These are phyloP conservation scores for Leptonema lineaticorne DNA, from an alignment of 1,140 invertebrate genomes.

Conservation along the genomic window DNA sequence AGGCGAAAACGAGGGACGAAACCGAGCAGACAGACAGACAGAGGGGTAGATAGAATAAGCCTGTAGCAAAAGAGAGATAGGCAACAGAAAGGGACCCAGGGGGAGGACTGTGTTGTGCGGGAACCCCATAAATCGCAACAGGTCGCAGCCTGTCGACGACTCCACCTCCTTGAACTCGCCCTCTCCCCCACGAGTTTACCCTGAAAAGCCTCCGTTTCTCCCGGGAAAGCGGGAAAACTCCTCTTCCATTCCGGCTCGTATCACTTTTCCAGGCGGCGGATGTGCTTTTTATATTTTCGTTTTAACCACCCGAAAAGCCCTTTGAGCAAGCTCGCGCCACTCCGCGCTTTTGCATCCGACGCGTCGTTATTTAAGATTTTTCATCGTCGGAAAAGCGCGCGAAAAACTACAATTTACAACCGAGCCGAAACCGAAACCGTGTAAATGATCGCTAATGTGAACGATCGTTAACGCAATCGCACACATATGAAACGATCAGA, in stretches of 20 bases:
- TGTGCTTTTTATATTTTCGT: constrained; percentile 22
- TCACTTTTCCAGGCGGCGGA: constrained; percentile 11
- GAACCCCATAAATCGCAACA: constrained; percentile 24
- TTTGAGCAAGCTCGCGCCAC: not conserved
- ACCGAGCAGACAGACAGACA: no score
- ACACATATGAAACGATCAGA: not conserved
- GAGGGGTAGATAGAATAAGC: no score
- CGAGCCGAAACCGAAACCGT: not conserved
- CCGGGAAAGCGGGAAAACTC: not conserved
- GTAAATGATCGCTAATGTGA: not conserved
- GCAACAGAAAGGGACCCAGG: no score
- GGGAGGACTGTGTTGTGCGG: constrained; percentile 1
- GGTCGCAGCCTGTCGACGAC: constrained; percentile 19
- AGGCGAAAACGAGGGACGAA: not conserved
- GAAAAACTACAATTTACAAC: not conserved
- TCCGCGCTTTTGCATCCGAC: not conserved
- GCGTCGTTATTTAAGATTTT: constrained; percentile 11
- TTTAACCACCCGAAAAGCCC: not conserved
- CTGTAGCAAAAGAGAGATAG: no score
- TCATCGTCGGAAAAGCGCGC: no score
- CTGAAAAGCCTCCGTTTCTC: not conserved
- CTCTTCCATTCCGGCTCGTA: not conserved
- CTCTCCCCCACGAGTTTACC: not conserved
- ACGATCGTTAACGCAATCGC: not conserved
- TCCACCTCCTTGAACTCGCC: not conserved